A percentile compares a stretch with the other conserved stretches of the same genome.
Conservation (phyloP, 64 coral and sea anemone species). For the Montipora efflorescens region DNA sequence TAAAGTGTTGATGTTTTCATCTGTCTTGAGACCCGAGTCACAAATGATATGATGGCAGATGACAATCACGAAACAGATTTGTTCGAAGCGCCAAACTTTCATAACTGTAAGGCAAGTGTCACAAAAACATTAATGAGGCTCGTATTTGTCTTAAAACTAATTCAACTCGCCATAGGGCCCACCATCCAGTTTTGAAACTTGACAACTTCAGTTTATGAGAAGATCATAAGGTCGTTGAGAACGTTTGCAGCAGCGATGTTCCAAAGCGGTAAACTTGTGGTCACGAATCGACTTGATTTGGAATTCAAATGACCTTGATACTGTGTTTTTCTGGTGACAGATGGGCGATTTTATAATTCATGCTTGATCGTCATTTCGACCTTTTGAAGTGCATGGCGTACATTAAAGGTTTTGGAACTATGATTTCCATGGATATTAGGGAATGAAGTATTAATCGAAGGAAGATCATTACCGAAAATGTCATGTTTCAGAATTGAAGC, state of each 20-base stretch:
- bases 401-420: too few species aligned
- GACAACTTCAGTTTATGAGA: neutral
- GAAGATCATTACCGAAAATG: too few species aligned
- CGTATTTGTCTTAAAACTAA: neutral
- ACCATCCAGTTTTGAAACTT: neutral
- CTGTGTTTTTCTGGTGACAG: neutral
- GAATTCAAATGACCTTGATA: constrained; percentile 41
- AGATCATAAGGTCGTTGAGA: neutral
- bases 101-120: neutral
- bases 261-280: constrained; percentile 29
- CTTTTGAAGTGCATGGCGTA: neutral
- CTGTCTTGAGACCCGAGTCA: neutral
- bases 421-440: neutral
- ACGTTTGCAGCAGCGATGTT: neutral
- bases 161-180: neutral
- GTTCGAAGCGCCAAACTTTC: neutral
- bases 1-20: constrained; percentile 1
- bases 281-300: neutral
- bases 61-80: constrained; percentile 20
- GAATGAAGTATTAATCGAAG: neutral
- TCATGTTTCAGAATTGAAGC: too few species aligned
- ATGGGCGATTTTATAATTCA: neutral
- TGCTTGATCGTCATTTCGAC: neutral
- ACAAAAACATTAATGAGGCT: neutral
- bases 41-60: constrained; percentile 18